phyloP scores from a whole-genome alignment of 2,888 invertebrate species.

The Sesia bembeciformis region DNA sequence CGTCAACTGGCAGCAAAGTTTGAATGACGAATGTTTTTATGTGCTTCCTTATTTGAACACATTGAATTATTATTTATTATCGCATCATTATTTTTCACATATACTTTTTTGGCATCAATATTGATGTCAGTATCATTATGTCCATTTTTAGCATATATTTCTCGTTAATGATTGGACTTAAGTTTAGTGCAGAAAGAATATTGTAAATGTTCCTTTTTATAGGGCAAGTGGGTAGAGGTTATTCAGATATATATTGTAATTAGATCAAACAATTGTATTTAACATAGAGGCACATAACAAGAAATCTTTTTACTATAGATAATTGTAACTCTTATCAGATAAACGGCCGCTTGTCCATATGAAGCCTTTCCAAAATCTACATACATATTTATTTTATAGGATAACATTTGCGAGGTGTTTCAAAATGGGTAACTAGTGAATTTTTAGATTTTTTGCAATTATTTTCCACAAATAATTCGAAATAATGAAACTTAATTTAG shows the following conservation, averaged over 20 bases:
- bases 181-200: neutral
- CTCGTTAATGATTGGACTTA: neutral
- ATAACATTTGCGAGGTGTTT: no score
- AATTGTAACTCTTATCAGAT: no score
- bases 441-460: no score
- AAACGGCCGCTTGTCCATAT: no score
- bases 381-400: no score
- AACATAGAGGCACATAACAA: no score
- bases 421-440: no score
- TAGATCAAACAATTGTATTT: no score
- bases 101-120: neutral
- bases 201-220: neutral
- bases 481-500: no score
- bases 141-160: neutral
- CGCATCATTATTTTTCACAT: conserved; percentile 6
- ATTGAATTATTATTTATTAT: conserved; percentile 14
- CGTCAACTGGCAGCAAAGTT: neutral
- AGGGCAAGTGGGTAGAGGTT: neutral
- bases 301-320: no score
- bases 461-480: no score
- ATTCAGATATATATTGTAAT: neutral
- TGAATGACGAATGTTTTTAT: conserved; percentile 6
- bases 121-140: neutral
- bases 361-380: no score
- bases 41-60: conserved; percentile 31